phyloP scores from a whole-genome alignment of 1,140 invertebrate species.

The Drosophila trapezifrons region DNA sequence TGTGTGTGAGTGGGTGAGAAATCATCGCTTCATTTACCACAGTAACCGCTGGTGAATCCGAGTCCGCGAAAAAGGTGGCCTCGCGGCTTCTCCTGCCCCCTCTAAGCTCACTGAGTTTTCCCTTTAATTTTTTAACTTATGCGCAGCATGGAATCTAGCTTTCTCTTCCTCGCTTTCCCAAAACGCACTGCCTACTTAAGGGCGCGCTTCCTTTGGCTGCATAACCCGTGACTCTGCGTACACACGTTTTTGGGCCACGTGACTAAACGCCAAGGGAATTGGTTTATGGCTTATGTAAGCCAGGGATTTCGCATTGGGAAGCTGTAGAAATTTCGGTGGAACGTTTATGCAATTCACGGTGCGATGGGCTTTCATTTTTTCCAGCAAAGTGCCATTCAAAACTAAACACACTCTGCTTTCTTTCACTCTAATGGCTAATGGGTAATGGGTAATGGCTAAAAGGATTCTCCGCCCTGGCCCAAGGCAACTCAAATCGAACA shows the following conservation, averaged over 20 bases:
- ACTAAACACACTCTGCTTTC: not conserved
- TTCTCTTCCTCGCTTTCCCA: too few relatives aligned
- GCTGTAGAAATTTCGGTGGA: not conserved
- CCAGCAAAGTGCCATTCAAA: not conserved
- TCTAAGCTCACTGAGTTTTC: slow-evolving; percentile 11
- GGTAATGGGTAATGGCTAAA: slow-evolving; percentile 7
- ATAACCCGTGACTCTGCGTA: slow-evolving; percentile 3
- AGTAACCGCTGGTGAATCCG: slow-evolving; percentile 15
- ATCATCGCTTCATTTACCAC: slow-evolving; percentile 39
- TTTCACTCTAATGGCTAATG: slow-evolving; percentile 9
- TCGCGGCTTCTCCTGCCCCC: not conserved
- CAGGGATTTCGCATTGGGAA: not conserved
- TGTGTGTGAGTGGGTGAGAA: slow-evolving; percentile 37
- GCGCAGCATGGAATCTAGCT: slow-evolving; percentile 1
- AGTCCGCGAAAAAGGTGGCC: slow-evolving; percentile 5
- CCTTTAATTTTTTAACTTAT: slow-evolving; percentile 23
- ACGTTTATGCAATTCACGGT: slow-evolving; percentile 13
- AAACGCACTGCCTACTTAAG: slow-evolving; percentile 14
- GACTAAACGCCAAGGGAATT: not conserved
- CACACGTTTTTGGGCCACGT: slow-evolving; percentile 19
- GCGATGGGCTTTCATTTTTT: slow-evolving; percentile 2
- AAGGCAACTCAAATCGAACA: not conserved
- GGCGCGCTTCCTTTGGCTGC: slow-evolving; percentile 13
- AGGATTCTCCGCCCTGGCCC: slow-evolving; percentile 16
- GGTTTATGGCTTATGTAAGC: not conserved